phyloP scores from a whole-genome alignment of 2,113 vertebrate genomes.

The Cynocephalus volans region DNA sequence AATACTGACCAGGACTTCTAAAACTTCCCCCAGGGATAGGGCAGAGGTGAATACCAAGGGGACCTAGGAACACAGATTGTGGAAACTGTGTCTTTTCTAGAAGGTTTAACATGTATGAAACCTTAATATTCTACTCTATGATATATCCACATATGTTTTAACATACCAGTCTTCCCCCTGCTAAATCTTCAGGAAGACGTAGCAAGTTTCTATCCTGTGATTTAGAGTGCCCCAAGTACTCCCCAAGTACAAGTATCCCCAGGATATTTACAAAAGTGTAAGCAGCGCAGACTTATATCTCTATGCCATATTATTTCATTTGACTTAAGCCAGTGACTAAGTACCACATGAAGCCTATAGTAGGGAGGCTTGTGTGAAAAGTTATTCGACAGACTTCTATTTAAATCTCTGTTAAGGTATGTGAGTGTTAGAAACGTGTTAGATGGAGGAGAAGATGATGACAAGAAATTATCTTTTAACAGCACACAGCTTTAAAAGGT shows the following conservation, averaged over 20 bases:
- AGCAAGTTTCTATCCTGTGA: not conserved
- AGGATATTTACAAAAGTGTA: not conserved
- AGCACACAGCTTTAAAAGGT: slow-evolving; percentile 32
- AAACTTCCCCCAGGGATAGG: not conserved
- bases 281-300: not conserved
- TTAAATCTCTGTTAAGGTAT: slow-evolving; percentile 1
- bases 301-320: not conserved
- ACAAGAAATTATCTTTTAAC: not conserved
- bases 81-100: not conserved
- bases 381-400: not conserved
- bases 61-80: not conserved
- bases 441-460: not conserved
- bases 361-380: not conserved
- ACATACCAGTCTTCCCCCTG: not conserved
- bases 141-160: not conserved
- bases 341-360: not conserved
- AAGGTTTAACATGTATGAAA: not conserved
- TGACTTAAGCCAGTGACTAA: not conserved
- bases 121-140: not conserved
- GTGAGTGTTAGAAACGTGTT: not conserved
- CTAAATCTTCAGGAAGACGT: not conserved
- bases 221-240: not conserved
- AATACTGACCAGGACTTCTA: not conserved
- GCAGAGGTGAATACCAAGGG: not conserved
- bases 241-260: not conserved